Conservation (phyloP, 2,888 invertebrate genomes). For the Caenorhabditis afra region DNA sequence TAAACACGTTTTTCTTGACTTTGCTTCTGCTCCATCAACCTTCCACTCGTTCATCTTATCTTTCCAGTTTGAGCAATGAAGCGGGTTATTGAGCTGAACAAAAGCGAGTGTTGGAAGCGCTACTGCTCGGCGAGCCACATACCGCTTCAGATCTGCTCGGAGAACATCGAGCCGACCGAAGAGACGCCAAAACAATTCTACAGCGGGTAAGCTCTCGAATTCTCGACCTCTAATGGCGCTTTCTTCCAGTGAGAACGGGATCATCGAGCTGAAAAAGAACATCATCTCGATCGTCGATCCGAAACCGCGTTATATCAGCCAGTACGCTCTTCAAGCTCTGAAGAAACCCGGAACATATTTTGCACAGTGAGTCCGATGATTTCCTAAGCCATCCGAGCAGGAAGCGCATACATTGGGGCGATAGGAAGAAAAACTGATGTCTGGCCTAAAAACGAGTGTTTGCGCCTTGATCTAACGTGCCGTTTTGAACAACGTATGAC, state of each 20-base stretch:
- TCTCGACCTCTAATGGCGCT: neutral
- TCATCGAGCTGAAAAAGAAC: constrained; percentile 33
- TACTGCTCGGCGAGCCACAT: constrained; percentile 12
- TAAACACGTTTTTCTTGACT: too few relatives aligned
- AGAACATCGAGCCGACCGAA: neutral
- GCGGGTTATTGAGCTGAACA: neutral
- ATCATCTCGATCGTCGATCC: constrained; percentile 38
- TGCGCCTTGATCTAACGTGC: too few relatives aligned
- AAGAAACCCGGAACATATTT: constrained; percentile 39
- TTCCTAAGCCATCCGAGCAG: too few relatives aligned
- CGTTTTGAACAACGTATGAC: too few relatives aligned
- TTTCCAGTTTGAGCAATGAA: neutral
- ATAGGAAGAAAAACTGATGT: too few relatives aligned
- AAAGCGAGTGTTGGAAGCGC: constrained; percentile 7
- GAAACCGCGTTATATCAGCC: constrained; percentile 17
- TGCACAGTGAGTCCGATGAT: constrained; percentile 31
- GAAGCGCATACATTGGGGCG: too few relatives aligned
- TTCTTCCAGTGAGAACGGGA: constrained; percentile 21
- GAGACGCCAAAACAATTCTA: constrained; percentile 21
- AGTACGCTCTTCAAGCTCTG: constrained; percentile 22
- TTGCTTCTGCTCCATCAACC: too few relatives aligned
- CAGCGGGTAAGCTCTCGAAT: constrained; percentile 14
- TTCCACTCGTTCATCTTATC: too few relatives aligned
- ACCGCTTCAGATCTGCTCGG: neutral
- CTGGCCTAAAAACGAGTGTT: neutral